Evolutionary conservation across 2,797 vertebrate species (phyloP).

Genomic region (Platalea minor): DNA sequence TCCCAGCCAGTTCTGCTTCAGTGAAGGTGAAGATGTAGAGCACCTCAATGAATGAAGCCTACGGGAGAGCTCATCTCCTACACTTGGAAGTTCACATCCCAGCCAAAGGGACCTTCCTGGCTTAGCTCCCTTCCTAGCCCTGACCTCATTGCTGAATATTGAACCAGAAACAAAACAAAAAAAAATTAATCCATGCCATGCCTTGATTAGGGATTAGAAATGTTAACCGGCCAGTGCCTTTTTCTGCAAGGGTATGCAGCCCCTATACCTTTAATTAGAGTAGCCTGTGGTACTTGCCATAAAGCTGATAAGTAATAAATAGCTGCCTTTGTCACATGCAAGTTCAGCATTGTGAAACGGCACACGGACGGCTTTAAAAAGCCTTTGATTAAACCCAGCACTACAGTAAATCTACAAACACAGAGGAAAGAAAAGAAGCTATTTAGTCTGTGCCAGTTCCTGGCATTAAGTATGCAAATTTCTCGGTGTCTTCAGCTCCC

Average conservation of each 20-base stretch:
- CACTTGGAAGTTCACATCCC: neutral
- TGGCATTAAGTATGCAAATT: slow-evolving; percentile 86
- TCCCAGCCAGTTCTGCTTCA: neutral
- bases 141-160: neutral
- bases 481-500: slow-evolving; percentile 82
- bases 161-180: neutral
- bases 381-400: slow-evolving; percentile 82
- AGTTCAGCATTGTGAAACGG: slow-evolving; percentile 77
- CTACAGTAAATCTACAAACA: slow-evolving; percentile 80
- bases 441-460: slow-evolving; percentile 82
- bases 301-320: slow-evolving; percentile 76
- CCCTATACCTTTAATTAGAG: slow-evolving; percentile 67
- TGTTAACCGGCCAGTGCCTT: slow-evolving; percentile 53
- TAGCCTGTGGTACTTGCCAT: slow-evolving; percentile 61
- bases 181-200: neutral
- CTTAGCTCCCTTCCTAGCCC: neutral
- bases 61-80: neutral
- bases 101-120: neutral
- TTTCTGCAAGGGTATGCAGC: slow-evolving; percentile 55
- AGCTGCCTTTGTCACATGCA: slow-evolving; percentile 75
- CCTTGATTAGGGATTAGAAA: slow-evolving; percentile 61
- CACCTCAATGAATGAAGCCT: neutral
- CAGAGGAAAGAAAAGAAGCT: slow-evolving; percentile 78
- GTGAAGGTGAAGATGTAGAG: neutral
- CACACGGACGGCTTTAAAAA: slow-evolving; percentile 75